Evolutionary conservation across 2,888 invertebrate genomes (phyloP).

Genomic region (Tanytarsus gracilentus): DNA sequence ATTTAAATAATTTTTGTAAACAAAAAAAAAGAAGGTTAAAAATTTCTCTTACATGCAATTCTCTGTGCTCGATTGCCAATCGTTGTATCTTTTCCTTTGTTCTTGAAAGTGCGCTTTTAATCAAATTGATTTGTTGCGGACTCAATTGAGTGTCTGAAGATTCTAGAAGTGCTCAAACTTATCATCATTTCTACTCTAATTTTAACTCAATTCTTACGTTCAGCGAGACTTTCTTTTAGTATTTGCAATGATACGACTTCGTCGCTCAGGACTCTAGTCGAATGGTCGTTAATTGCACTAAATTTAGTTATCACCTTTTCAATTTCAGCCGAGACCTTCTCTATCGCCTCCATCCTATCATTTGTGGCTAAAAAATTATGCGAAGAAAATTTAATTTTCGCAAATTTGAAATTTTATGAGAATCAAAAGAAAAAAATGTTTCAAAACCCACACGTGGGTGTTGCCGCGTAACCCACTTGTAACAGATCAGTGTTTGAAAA

Average conservation of each 20-base stretch:
- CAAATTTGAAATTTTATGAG: background rate
- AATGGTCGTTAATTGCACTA: slow-evolving; percentile 39
- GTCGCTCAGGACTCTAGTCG: slow-evolving; percentile 29
- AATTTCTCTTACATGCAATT: slow-evolving; percentile 49
- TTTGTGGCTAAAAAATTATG: background rate
- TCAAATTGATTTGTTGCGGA: slow-evolving; percentile 58
- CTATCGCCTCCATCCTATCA: slow-evolving; percentile 38
- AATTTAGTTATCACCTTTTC: slow-evolving; percentile 41
- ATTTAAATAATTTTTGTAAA: background rate
- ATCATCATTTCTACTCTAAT: background rate
- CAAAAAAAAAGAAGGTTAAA: background rate
- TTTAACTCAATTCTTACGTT: slow-evolving; percentile 9
- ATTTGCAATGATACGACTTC: background rate
- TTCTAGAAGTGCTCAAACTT: slow-evolving; percentile 45
- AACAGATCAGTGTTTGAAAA: no score
- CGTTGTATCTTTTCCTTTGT: slow-evolving; percentile 74
- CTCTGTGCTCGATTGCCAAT: slow-evolving; percentile 76
- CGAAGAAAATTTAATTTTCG: background rate
- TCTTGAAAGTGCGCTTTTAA: slow-evolving; percentile 65
- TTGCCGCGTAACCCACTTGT: no score
- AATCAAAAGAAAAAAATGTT: slow-evolving; percentile 1
- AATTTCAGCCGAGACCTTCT: slow-evolving; percentile 38
- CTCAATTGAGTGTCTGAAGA: slow-evolving; percentile 59
- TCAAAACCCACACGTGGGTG: background rate
- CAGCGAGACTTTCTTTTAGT: background rate